Percentiles rank a stretch among this genome's conserved stretches.
These are phyloP conservation scores for Meghimatium bilineatum DNA, from an alignment of 2,888 invertebrate genomes.

Conservation along the genomic window DNA sequence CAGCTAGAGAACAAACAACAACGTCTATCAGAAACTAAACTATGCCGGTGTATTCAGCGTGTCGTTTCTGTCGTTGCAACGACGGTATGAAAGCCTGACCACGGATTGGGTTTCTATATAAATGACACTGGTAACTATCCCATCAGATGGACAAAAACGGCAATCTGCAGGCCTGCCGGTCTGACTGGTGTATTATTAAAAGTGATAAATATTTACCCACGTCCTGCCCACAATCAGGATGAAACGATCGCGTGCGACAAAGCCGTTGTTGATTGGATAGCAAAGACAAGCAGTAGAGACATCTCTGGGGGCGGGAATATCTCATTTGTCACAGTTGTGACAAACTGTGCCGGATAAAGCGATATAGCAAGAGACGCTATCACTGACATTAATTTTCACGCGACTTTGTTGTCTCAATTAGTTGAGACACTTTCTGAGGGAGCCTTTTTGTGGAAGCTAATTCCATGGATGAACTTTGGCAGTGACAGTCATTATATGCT, in stretches of 20 bases:
- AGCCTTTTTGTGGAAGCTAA: not conserved
- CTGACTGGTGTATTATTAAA: slow-evolving; percentile 44
- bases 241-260: not conserved
- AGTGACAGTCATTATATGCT: not conserved
- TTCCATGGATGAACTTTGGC: not conserved
- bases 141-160: slow-evolving; percentile 34
- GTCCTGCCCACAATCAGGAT: not conserved
- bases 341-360: not conserved
- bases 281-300: not conserved
- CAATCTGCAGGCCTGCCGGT: not conserved
- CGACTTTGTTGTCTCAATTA: not conserved
- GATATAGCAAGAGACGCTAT: not conserved
- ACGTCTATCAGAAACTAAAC: not conserved
- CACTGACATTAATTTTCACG: not conserved
- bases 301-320: not conserved
- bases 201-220: slow-evolving; percentile 51
- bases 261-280: not conserved
- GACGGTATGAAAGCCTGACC: slow-evolving; percentile 9
- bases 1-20: not conserved
- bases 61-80: not conserved
- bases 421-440: not conserved
- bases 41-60: not conserved
- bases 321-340: slow-evolving; percentile 38
- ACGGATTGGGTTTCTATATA: slow-evolving; percentile 1
- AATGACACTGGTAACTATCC: slow-evolving; percentile 16